Percentiles rank a stretch among this genome's conserved stretches.
Evolutionary conservation across 2,888 invertebrate species (phyloP).

Genomic region (Oscheius onirici): DNA sequence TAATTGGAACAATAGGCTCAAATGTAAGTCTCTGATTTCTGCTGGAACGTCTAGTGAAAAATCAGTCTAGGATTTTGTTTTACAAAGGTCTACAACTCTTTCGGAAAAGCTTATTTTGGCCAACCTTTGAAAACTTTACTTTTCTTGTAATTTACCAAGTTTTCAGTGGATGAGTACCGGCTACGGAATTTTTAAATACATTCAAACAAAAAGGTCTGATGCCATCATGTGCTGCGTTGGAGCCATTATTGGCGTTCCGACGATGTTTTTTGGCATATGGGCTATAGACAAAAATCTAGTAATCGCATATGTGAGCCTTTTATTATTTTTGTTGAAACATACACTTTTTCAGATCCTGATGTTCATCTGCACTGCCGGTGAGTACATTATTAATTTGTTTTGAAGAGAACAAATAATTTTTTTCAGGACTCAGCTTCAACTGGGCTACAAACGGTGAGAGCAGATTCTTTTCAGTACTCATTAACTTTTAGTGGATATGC

Average conservation of each 20-base stretch:
- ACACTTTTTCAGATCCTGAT: slow-evolving; percentile 72
- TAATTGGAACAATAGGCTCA: slow-evolving; percentile 84
- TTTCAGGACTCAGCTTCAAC: slow-evolving; percentile 84
- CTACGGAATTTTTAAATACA: slow-evolving; percentile 42
- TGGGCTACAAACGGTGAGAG: slow-evolving; percentile 86
- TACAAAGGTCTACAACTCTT: too few relatives aligned
- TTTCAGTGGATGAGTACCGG: slow-evolving; percentile 35
- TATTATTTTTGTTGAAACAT: not conserved
- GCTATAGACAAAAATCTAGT: slow-evolving; percentile 76
- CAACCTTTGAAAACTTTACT: too few relatives aligned
- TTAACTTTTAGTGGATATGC: slow-evolving; percentile 82
- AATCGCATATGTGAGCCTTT: slow-evolving; percentile 39
- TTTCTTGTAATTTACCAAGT: not conserved
- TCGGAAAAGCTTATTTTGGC: too few relatives aligned
- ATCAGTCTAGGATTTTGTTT: not conserved
- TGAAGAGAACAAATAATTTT: too few relatives aligned
- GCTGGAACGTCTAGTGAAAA: not conserved
- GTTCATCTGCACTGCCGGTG: slow-evolving; percentile 74
- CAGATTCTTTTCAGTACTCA: too few relatives aligned
- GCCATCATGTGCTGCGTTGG: slow-evolving; percentile 86
- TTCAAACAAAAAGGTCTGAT: slow-evolving; percentile 72
- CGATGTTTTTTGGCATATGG: slow-evolving; percentile 84
- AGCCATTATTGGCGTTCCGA: slow-evolving; percentile 85
- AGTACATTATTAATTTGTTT: too few relatives aligned
- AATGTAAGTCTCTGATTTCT: slow-evolving; percentile 39